Percentiles rank a stretch among this genome's conserved stretches.
phyloP scores from a whole-genome alignment of 2,797 vertebrate species.

The Bothrops alternatus region DNA sequence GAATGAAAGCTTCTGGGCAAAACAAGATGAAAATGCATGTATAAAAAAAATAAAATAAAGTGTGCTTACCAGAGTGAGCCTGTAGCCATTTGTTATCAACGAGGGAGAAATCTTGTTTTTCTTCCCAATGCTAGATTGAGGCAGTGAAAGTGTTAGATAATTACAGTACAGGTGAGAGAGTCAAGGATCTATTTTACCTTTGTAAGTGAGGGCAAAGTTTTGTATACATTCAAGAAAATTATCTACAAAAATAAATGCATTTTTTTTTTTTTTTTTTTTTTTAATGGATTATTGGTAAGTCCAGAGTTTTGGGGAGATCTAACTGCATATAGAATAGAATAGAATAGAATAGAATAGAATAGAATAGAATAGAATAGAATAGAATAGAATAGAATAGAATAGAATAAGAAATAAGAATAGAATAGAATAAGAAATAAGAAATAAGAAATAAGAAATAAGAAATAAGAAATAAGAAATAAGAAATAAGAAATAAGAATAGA shows the following conservation, averaged over 20 bases:
- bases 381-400: no score
- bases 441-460: no score
- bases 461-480: no score
- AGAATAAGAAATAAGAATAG: no score
- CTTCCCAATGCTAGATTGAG: background rate
- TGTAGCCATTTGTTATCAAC: slow-evolving; percentile 15
- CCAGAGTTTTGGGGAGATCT: background rate
- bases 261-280: no score
- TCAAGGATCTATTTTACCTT: background rate
- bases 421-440: no score
- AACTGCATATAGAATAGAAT: background rate
- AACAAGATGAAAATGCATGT: slow-evolving; percentile 13
- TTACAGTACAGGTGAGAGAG: background rate
- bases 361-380: no score
- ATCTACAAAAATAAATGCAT: background rate
- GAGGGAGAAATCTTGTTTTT: background rate
- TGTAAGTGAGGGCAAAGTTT: background rate
- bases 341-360: no score
- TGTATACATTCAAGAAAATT: background rate
- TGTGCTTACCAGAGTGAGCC: background rate
- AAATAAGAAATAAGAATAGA: no score
- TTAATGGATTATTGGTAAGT: background rate
- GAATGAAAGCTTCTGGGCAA: background rate
- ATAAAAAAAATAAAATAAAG: slow-evolving; percentile 7
- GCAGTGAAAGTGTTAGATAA: background rate